These are phyloP conservation scores for Phalacrocorax aristotelis DNA, from an alignment of 2,113 vertebrate genomes.

Conservation along the genomic window DNA sequence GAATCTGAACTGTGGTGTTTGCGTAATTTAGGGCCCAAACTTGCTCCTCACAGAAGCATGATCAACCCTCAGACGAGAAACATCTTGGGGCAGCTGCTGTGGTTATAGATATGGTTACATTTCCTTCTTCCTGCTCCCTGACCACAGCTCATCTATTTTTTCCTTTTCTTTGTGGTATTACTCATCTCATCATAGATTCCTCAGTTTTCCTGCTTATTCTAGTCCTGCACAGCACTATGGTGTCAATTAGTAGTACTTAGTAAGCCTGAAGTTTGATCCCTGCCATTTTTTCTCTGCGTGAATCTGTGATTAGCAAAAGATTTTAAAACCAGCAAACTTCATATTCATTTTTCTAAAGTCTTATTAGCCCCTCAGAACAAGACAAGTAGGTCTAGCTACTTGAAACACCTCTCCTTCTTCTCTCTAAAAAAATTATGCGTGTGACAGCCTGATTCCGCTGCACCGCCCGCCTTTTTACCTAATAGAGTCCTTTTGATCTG, in stretches of 20 bases:
- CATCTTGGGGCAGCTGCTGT: neutral
- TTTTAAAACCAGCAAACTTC: neutral
- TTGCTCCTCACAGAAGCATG: neutral
- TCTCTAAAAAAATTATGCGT: neutral
- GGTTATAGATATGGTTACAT: neutral
- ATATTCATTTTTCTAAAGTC: neutral
- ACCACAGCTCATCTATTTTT: neutral
- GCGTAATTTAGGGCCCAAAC: neutral
- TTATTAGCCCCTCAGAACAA: neutral
- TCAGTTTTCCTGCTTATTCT: neutral
- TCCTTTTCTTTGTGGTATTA: neutral
- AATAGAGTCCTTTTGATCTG: neutral
- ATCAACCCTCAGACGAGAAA: neutral
- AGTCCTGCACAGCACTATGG: neutral
- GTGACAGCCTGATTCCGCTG: neutral
- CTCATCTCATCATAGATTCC: neutral
- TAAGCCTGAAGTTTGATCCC: neutral
- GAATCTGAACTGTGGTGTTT: neutral
- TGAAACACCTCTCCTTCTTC: neutral
- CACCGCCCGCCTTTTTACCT: neutral
- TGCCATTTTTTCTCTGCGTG: neutral
- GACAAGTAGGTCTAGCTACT: neutral
- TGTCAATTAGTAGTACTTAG: neutral
- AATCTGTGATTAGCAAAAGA: neutral
- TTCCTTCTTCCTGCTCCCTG: neutral